phyloP scores from a whole-genome alignment of 1,140 invertebrate species.

The Drosophila murphyi region DNA sequence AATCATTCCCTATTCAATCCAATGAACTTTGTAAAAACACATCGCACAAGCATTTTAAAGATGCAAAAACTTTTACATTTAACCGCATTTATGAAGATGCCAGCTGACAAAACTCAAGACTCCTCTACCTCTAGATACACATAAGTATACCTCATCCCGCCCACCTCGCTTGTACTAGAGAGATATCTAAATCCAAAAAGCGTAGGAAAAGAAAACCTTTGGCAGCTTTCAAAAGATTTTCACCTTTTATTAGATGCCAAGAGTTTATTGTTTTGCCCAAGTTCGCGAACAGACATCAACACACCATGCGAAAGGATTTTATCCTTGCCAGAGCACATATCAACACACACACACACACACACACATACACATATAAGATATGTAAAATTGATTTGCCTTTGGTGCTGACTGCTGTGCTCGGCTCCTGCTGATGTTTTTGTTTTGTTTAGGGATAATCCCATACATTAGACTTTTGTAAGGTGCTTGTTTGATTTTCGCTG shows the following conservation, averaged over 20 bases:
- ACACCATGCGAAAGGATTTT: constrained; percentile 65
- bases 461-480: constrained; percentile 78
- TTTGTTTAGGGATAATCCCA: constrained; percentile 78
- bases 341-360: constrained; percentile 7
- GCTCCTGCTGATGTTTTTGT: constrained; percentile 57
- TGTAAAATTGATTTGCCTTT: constrained; percentile 80
- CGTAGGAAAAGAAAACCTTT: constrained; percentile 52
- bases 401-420: constrained; percentile 27
- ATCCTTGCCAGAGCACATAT: constrained; percentile 10
- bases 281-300: constrained; percentile 55
- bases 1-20: constrained; percentile 8
- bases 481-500: constrained; percentile 55
- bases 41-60: constrained; percentile 58
- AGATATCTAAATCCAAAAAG: constrained; percentile 24
- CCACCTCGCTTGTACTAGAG: neutral
- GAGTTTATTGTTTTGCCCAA: constrained; percentile 78
- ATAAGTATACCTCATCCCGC: neutral
- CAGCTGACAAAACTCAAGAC: constrained; percentile 53
- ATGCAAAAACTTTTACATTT: constrained; percentile 80
- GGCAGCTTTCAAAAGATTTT: constrained; percentile 78
- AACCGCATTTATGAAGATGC: constrained; percentile 75
- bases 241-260: constrained; percentile 80
- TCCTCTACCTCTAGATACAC: constrained; percentile 1
- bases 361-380: constrained; percentile 29
- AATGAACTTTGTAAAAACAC: constrained; percentile 70